phyloP scores from a whole-genome alignment of 1,140 invertebrate genomes.

The Hydropsyche tenuis region DNA sequence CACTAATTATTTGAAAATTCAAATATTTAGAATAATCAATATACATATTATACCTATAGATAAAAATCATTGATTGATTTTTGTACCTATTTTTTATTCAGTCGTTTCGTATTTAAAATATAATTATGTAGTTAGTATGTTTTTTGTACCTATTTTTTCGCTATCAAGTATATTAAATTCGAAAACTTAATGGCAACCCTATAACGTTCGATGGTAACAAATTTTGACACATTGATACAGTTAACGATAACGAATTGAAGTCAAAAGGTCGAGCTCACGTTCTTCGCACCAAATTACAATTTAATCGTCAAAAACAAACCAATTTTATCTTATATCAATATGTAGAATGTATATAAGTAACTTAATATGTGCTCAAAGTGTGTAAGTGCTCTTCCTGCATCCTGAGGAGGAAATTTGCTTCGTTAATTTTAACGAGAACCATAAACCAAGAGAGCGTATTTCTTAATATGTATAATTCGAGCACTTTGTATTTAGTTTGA shows the following conservation, averaged over 20 bases:
- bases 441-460: slow-evolving; percentile 31
- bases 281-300: slow-evolving; percentile 1
- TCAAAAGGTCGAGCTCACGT: neutral
- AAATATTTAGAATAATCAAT: no score
- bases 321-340: no score
- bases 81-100: no score
- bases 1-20: no score
- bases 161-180: no score
- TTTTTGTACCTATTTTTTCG: no score
- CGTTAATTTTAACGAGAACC: slow-evolving; percentile 37
- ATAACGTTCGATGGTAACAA: neutral
- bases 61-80: no score
- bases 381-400: neutral
- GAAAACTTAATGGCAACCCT: no score
- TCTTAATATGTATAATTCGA: slow-evolving; percentile 29
- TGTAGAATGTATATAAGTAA: neutral
- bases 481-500: slow-evolving; percentile 27
- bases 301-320: neutral
- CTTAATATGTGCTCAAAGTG: neutral
- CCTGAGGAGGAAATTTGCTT: slow-evolving; percentile 36
- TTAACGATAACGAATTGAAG: slow-evolving; percentile 26
- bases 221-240: slow-evolving; percentile 27
- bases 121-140: no score
- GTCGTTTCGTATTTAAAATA: no score
- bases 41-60: no score